Base-by-base conservation (phyloP, 2,113 vertebrate species). In the Hucho hucho region DNA sequence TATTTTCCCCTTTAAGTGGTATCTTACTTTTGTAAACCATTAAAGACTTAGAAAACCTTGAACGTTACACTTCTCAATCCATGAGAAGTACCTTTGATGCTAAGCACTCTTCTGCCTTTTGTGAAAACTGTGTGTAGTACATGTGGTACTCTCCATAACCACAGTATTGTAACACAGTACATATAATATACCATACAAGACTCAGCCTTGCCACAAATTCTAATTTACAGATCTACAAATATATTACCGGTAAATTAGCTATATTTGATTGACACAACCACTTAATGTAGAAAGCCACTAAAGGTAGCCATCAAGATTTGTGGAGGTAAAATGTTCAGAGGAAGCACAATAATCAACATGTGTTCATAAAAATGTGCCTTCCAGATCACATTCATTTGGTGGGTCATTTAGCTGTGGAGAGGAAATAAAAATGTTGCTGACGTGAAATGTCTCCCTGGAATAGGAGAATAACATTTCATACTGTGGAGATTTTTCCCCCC, bases 391-490 rank as follows among this genome's bases (percentile, higher is more conserved):
- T 61, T 24, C 16, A 53, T 53, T 53, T 53, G 12, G 49, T 22
- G 20, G 3, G 6, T 11, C n/a, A 61, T 18, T 53, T 53, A 18
- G 58, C 58, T 7, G 58, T 61, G n/a, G 6, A 61, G n/a, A 25
- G 18, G 7, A 24, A 66, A 73, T 43, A 22, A 5, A 37, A 32
- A 25, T 28, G 24, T 5, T 25, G 47, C 69, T 16, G 14, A 20
- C n/a, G 12, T 22, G 25, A 73, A 73, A 13, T 63, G n/a, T 12
- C 32, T 64, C 59, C 32, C 32, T 24, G 7, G 6, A 64, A 46
- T 22, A 43, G 24, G 61, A 20, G 3, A 11, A 11, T 43, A 12
- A 12, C 2, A 12, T 83, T 80, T 74, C n/a, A 75, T 77, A 83
- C 73, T 65, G 76, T 49, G 56, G 9, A 25, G 69, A 79, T 73